A percentile compares a stretch with the other conserved stretches of the same genome.
phyloP scores from a whole-genome alignment of 1,140 invertebrate genomes.

The Pinna nobilis region DNA sequence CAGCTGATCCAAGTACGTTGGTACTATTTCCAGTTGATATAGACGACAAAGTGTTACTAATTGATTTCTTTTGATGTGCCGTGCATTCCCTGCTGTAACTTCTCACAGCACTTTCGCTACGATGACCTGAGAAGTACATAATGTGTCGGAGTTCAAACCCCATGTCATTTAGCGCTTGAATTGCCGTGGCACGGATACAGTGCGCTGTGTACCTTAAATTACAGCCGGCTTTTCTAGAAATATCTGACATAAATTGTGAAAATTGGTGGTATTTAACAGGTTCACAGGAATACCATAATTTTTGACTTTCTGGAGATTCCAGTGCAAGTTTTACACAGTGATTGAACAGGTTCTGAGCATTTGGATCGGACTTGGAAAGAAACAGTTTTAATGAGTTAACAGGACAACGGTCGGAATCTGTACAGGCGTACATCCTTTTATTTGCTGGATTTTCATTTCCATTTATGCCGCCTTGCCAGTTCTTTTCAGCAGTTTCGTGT shows the following conservation, averaged over 20 bases:
- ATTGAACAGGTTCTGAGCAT: slow-evolving; percentile 19
- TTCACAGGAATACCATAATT: slow-evolving; percentile 9
- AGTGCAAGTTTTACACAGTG: slow-evolving; percentile 1
- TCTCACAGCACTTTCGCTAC: too few relatives aligned
- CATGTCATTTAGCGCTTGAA: slow-evolving; percentile 23
- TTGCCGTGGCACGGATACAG: slow-evolving; percentile 34
- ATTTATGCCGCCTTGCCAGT: slow-evolving; percentile 11
- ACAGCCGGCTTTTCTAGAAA: too few relatives aligned
- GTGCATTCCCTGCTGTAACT: slow-evolving; percentile 30
- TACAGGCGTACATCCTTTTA: slow-evolving; percentile 22
- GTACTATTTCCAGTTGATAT: too few relatives aligned
- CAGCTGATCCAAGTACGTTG: too few relatives aligned
- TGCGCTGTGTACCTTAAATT: slow-evolving; percentile 37
- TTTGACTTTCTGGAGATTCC: not conserved
- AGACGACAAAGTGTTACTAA: slow-evolving; percentile 3
- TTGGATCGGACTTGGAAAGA: slow-evolving; percentile 5
- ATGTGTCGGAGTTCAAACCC: slow-evolving; percentile 33
- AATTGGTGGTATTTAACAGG: slow-evolving; percentile 10
- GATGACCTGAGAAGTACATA: slow-evolving; percentile 32
- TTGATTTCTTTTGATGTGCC: slow-evolving; percentile 13
- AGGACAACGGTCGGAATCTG: slow-evolving; percentile 1
- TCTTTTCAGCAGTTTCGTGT: too few relatives aligned
- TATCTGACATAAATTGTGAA: slow-evolving; percentile 20
- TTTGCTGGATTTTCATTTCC: not conserved
- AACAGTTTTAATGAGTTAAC: not conserved